Evolutionary conservation across 64 coral and sea anemone genomes (phyloP).

Genomic region (Acropora tenuis): DNA sequence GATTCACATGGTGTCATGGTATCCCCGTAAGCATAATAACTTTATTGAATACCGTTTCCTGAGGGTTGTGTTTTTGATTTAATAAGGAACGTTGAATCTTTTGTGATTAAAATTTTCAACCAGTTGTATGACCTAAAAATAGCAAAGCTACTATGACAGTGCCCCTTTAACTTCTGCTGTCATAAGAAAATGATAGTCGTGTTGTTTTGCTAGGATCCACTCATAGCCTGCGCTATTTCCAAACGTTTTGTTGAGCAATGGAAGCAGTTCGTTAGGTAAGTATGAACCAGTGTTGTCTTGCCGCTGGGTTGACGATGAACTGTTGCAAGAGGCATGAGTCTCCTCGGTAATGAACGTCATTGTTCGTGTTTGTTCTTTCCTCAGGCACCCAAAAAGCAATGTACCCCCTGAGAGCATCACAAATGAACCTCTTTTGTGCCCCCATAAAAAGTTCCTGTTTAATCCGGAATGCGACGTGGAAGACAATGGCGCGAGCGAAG

Average conservation of each 20-base stretch:
- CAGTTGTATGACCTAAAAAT: too few species aligned
- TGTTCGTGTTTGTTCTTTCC: neutral
- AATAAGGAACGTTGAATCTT: too few species aligned
- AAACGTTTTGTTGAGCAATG: constrained; percentile 62
- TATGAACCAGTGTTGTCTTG: neutral
- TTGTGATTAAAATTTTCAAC: too few species aligned
- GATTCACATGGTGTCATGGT: too few species aligned
- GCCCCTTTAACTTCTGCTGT: too few species aligned
- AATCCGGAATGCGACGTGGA: constrained; percentile 55
- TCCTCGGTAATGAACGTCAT: neutral
- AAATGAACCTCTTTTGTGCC: constrained; percentile 61
- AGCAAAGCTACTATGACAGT: too few species aligned
- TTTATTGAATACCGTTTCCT: too few species aligned
- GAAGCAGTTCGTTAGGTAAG: constrained; percentile 62
- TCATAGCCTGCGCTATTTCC: constrained; percentile 18
- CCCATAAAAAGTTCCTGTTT: constrained; percentile 68
- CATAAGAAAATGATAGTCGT: neutral
- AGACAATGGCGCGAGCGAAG: constrained; percentile 59
- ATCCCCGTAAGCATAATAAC: too few species aligned
- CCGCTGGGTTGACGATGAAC: too few species aligned
- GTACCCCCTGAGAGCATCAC: constrained; percentile 39
- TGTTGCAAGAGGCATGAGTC: too few species aligned
- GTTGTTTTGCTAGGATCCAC: neutral
- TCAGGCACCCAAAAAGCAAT: constrained; percentile 25
- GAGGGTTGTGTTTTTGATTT: too few species aligned